These are phyloP conservation scores for Muscicapa adusta DNA, from an alignment of 2,113 vertebrate species.

Conservation along the genomic window DNA sequence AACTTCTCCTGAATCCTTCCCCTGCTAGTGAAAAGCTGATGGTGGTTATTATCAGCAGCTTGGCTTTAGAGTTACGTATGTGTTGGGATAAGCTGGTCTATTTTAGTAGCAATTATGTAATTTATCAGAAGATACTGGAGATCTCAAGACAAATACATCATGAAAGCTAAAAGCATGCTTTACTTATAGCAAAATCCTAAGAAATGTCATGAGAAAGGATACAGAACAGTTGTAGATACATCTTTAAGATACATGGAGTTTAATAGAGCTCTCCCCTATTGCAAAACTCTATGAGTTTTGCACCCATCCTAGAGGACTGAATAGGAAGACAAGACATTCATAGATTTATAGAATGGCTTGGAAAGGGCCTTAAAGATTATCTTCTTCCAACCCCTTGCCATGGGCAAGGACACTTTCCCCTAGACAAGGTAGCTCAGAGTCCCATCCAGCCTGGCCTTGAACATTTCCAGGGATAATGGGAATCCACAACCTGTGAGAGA, in stretches of 20 bases:
- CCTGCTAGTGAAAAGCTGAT: not conserved
- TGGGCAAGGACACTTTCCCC: not conserved
- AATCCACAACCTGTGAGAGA: fast-evolving
- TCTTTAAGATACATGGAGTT: not conserved
- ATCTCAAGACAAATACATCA: not conserved
- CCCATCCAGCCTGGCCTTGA: not conserved
- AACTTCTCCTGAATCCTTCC: not conserved
- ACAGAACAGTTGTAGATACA: not conserved
- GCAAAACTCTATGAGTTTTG: not conserved
- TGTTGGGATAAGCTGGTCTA: not conserved
- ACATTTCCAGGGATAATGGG: not conserved
- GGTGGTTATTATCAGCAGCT: not conserved
- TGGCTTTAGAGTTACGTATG: not conserved
- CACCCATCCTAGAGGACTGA: not conserved
- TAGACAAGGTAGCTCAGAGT: not conserved
- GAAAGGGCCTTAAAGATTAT: not conserved
- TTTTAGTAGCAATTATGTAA: conserved; percentile 8
- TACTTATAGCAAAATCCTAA: not conserved
- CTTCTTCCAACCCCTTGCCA: not conserved
- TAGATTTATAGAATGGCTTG: too few relatives aligned
- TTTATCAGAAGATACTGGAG: not conserved
- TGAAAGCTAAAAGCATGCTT: not conserved
- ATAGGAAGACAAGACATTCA: not conserved
- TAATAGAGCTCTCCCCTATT: not conserved
- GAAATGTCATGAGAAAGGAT: not conserved